Evolutionary conservation across 1,140 invertebrate species (phyloP).

Genomic region (Dendrolimus kikuchii): DNA sequence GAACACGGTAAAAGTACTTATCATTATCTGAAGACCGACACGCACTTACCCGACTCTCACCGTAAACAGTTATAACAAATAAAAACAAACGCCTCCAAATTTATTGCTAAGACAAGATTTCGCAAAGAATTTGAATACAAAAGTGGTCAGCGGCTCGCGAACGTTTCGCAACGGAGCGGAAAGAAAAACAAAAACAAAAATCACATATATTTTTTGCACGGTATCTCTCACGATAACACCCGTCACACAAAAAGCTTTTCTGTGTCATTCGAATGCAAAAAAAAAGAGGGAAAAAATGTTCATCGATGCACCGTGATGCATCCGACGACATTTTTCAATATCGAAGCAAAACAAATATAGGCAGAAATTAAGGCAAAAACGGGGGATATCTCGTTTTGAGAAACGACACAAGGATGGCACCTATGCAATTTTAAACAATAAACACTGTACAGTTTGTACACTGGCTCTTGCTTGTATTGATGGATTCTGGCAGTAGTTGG

Average conservation of each 20-base stretch:
- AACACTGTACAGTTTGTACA: no score
- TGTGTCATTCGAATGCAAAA: constrained; percentile 42
- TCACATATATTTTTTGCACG: constrained; percentile 42
- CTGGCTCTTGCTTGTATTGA: no score
- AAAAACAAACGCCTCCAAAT: constrained; percentile 2
- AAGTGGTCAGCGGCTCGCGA: constrained; percentile 12
- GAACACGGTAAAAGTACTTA: no score
- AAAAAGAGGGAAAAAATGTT: constrained; percentile 36
- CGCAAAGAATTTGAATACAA: constrained; percentile 43
- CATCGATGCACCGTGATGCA: constrained; percentile 44
- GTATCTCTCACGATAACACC: constrained; percentile 47
- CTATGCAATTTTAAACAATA: constrained; percentile 25
- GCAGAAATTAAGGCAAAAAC: constrained; percentile 36
- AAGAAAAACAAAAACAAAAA: neutral
- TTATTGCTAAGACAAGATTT: constrained; percentile 24
- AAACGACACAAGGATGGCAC: constrained; percentile 33
- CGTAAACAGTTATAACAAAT: constrained; percentile 1
- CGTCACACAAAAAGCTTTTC: constrained; percentile 65
- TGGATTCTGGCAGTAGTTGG: no score
- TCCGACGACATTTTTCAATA: constrained; percentile 60
- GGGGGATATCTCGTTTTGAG: constrained; percentile 27
- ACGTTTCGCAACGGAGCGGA: no score
- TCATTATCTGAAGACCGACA: no score
- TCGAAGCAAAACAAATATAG: constrained; percentile 48
- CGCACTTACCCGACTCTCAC: no score